Evolutionary conservation across 2,113 vertebrate genomes (phyloP).

Genomic region (Donacobius atricapilla): DNA sequence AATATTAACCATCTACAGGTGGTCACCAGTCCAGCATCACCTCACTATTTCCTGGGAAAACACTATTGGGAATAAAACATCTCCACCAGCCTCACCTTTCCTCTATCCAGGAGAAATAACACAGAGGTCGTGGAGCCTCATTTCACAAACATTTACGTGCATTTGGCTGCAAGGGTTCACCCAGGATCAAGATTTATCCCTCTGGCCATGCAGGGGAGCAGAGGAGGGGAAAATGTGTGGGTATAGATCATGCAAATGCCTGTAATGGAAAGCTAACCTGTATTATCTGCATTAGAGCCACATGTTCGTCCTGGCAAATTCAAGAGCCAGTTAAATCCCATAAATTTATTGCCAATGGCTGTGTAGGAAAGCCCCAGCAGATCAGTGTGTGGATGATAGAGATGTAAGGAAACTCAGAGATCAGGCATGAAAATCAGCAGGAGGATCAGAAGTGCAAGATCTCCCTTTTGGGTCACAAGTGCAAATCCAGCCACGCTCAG

Average conservation of each 20-base stretch:
- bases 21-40: not conserved
- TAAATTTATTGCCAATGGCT: not conserved
- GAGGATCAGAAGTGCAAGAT: rapidly evolving
- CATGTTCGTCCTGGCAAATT: not conserved
- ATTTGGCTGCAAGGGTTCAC: not conserved
- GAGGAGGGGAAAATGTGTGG: not conserved
- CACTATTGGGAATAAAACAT: not conserved
- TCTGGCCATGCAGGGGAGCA: not conserved
- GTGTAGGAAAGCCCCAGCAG: not conserved
- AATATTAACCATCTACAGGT: not conserved
- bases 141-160: not conserved
- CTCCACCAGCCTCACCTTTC: not conserved
- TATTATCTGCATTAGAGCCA: not conserved
- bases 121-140: not conserved
- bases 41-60: not conserved
- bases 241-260: constrained; percentile 3
- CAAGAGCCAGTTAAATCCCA: not conserved
- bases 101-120: not conserved
- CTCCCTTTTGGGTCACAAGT: not conserved
- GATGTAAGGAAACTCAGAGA: not conserved
- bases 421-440: not conserved
- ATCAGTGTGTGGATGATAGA: not conserved
- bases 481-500: not conserved
- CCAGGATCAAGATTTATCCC: constrained; percentile 25
- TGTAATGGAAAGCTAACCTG: not conserved